Percentiles rank a stretch among this genome's conserved stretches.
These are phyloP conservation scores for Thermophis baileyi DNA, from an alignment of 2,113 vertebrate genomes.

Conservation along the genomic window DNA sequence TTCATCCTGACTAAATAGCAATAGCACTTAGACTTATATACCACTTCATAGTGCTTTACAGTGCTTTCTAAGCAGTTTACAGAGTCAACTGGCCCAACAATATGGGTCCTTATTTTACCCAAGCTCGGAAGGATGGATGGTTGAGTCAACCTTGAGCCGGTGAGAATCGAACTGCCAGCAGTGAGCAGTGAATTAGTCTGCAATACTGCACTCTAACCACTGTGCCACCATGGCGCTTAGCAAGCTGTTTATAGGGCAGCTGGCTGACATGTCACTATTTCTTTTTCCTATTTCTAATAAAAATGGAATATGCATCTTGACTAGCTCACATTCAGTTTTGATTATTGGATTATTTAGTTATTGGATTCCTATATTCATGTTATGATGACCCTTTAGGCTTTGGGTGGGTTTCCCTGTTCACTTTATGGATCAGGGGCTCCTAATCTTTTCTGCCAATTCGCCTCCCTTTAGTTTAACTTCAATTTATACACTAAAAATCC, in stretches of 20 bases:
- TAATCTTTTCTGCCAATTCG: neutral
- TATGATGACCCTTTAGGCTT: neutral
- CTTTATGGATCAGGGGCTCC: neutral
- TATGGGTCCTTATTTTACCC: no score
- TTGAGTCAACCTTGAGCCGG: neutral
- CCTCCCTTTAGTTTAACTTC: neutral
- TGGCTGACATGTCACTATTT: slow-evolving; percentile 1
- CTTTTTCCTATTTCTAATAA: neutral
- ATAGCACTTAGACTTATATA: neutral
- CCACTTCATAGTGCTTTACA: no score
- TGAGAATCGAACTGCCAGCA: neutral
- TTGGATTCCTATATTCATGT: neutral
- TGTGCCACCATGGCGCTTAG: neutral
- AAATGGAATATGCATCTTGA: neutral
- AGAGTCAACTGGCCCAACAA: no score
- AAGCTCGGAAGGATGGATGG: neutral
- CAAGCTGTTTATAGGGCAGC: neutral
- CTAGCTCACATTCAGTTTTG: neutral
- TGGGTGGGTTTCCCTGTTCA: neutral
- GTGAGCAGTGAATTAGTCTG: neutral
- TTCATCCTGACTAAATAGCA: neutral
- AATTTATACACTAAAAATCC: neutral
- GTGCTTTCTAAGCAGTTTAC: no score
- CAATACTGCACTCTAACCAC: neutral
- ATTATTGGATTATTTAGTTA: neutral